Conservation (phyloP, 2,888 invertebrate species). For the Drosophila algonquin region DNA sequence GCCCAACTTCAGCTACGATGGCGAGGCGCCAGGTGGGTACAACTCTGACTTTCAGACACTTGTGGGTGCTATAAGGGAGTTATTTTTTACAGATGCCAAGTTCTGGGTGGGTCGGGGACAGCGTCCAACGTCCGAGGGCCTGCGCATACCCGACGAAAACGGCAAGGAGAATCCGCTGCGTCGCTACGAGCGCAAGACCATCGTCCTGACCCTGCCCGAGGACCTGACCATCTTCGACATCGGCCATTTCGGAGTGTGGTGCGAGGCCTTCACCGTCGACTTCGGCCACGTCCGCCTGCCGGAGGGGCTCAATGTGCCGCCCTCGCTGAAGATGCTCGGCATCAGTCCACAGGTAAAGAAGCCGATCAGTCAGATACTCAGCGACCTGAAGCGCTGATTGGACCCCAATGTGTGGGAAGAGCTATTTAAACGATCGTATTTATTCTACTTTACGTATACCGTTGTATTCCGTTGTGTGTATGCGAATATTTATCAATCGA, state of each 20-base stretch:
- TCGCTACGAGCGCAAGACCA: conserved; percentile 93
- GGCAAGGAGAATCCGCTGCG: conserved; percentile 92
- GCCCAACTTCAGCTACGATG: conserved; percentile 95
- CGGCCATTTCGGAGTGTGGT: conserved; percentile 96
- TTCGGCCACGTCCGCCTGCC: conserved; percentile 94
- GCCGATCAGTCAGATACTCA: conserved; percentile 77
- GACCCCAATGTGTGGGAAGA: conserved; percentile 34
- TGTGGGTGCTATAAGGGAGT: no score
- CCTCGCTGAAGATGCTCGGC: conserved; percentile 96
- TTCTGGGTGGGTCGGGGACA: conserved; percentile 96
- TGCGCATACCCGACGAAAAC: conserved; percentile 95
- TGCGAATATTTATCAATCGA: conserved; percentile 44
- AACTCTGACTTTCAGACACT: no score
- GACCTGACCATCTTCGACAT: conserved; percentile 96
- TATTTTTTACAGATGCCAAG: no score
- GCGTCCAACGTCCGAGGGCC: conserved; percentile 92
- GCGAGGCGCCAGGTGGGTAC: conserved; percentile 93
- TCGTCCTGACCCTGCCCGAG: conserved; percentile 94
- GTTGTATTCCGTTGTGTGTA: conserved; percentile 15
- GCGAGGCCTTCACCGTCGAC: conserved; percentile 96
- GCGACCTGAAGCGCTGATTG: conserved; percentile 74
- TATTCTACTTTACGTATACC: conserved; percentile 14
- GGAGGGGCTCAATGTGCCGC: conserved; percentile 91
- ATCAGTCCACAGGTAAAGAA: conserved; percentile 95
- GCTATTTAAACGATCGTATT: conserved; percentile 41